Evolutionary conservation across 2,113 vertebrate genomes (phyloP).

Genomic region (Spea multiplicata): DNA sequence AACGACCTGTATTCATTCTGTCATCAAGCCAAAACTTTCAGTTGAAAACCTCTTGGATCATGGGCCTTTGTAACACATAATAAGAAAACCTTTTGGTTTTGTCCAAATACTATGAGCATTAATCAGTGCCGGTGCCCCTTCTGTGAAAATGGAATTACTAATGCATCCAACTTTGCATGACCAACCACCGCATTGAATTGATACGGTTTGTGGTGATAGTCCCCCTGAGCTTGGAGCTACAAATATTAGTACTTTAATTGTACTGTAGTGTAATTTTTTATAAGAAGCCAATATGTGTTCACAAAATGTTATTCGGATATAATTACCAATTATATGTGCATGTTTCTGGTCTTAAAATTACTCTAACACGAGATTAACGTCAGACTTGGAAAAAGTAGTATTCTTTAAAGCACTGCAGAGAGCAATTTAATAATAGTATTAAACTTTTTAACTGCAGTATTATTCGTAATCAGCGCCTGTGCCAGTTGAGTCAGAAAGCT

Average conservation of each 20-base stretch:
- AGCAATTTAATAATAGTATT: no score
- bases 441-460: no score
- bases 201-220: background rate
- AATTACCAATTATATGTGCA: no score
- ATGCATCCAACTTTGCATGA: conserved; percentile 4
- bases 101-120: background rate
- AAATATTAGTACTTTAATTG: background rate
- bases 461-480: no score
- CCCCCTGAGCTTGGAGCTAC: background rate
- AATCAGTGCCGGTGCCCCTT: conserved; percentile 7
- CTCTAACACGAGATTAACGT: no score
- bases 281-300: no score
- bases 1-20: conserved; percentile 12
- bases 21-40: conserved; percentile 12
- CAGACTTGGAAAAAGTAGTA: no score
- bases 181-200: conserved; percentile 6
- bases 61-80: background rate
- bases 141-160: conserved; percentile 11
- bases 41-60: conserved; percentile 9
- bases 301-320: no score
- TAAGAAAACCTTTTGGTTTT: conserved; percentile 7
- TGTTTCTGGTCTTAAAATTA: no score
- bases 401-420: no score
- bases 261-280: no score
- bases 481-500: no score